phyloP scores from a whole-genome alignment of 2,113 vertebrate species.

The Anas platyrhynchos region DNA sequence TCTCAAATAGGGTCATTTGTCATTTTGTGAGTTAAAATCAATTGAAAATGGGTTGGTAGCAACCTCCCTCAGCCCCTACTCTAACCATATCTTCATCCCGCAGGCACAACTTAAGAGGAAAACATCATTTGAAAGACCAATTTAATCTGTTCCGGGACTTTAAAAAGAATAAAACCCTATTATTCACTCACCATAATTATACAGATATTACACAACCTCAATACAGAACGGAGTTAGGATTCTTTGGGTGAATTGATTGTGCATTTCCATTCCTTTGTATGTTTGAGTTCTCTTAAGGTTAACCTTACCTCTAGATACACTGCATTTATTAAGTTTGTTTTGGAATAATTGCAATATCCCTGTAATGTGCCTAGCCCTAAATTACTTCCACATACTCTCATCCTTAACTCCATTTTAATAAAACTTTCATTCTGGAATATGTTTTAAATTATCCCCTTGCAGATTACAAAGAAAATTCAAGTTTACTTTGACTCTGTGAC shows the following conservation, averaged over 20 bases:
- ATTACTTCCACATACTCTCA: constrained; percentile 13
- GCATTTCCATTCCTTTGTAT: neutral
- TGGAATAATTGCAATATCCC: neutral
- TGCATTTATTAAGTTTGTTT: constrained; percentile 6
- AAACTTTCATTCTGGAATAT: neutral
- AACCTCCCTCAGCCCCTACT: neutral
- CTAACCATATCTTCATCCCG: neutral
- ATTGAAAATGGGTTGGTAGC: neutral
- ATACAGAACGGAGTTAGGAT: neutral
- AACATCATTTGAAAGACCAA: neutral
- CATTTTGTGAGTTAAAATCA: constrained; percentile 21
- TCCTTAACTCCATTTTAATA: constrained; percentile 5
- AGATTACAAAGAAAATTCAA: neutral
- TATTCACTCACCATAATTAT: constrained; percentile 24
- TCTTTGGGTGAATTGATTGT: neutral
- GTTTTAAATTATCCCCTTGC: neutral
- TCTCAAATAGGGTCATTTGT: neutral
- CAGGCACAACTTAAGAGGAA: neutral
- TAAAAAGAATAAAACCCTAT: neutral
- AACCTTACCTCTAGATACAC: neutral
- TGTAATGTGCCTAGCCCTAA: neutral
- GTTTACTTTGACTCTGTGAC: neutral
- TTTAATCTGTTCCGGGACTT: constrained; percentile 8
- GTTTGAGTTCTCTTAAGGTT: constrained; percentile 27
- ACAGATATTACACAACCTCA: neutral